Evolutionary conservation across 2,113 vertebrate species (phyloP), one percentile per base, ranked within the genome.

Genomic region (Paracanthobrama guichenoti): DNA sequence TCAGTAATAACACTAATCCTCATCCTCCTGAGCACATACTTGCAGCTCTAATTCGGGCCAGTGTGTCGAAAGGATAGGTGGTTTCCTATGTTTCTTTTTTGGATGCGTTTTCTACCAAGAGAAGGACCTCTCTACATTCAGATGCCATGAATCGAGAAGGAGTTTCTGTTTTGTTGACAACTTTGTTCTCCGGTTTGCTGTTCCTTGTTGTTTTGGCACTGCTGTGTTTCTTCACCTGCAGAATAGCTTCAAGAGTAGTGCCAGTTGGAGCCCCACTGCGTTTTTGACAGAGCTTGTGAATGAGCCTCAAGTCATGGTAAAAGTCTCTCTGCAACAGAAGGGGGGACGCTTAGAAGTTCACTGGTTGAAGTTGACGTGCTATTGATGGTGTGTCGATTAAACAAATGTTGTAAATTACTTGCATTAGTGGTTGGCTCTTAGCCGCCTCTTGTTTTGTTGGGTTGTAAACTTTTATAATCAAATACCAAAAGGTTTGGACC

Each of bases 171-270:
- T 69, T 91, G 6, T 57, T 93, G 83, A 94, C 92, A 42, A 85
- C 90, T 1, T 60, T 84, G 3, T 86, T 93, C 71, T 87, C 87
- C 18, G 87, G 86, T 28, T 3, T 87, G 1, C 53, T 95, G 62
- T 74, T 94, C 44, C 12, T 91, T 10, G 88, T 88, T 0, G 93
- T 93, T 35, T 44, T 94, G 86, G 77, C 64, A 0, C 78, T 95
- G 69, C 90, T 95, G 10, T 95, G 94, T 84, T 95, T 81, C 89
- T 94, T 94, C 69, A 93, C 88, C 88, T 95, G 95, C 90, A 91
- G 94, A 50, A 88, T 95, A 86, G 91, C 92, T 3, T 87, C 88
- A 11, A 88, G 89, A 16, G 85, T 93, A 0, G 50, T 93, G 77
- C 92, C 91, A 48, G 26, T 90, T 46, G 92, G 91, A 42, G 88